Evolutionary conservation across 2,888 invertebrate species (phyloP).

Genomic region (Sialis fuliginosa): DNA sequence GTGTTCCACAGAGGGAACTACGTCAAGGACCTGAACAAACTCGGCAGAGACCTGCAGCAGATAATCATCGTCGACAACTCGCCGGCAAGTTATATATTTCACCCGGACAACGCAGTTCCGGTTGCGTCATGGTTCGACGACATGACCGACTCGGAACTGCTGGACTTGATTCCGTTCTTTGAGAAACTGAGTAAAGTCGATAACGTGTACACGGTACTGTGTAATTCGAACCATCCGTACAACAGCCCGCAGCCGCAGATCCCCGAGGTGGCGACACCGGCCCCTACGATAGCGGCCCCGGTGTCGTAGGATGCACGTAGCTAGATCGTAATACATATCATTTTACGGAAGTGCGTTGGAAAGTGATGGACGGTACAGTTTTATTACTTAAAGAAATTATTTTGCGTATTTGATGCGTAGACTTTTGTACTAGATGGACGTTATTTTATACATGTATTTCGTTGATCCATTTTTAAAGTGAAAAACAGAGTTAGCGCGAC

Average conservation of each 20-base stretch:
- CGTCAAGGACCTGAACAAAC: constrained; percentile 96
- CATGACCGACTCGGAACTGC: constrained; percentile 88
- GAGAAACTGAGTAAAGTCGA: constrained; percentile 93
- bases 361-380: too few species aligned
- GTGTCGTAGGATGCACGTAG: too few species aligned
- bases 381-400: too few species aligned
- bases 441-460: too few species aligned
- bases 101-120: constrained; percentile 99
- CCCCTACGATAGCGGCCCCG: too few species aligned
- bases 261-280: too few species aligned
- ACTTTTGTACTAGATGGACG: too few species aligned
- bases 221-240: constrained; percentile 80
- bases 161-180: constrained; percentile 95
- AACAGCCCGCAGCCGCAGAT: constrained; percentile 22
- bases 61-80: constrained; percentile 99
- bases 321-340: too few species aligned
- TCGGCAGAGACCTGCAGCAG: constrained; percentile 90
- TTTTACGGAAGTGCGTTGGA: too few species aligned
- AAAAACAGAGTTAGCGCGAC: too few species aligned
- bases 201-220: constrained; percentile 88
- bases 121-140: constrained; percentile 99
- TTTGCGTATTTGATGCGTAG: too few species aligned
- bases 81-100: constrained; percentile 99
- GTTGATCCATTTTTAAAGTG: too few species aligned
- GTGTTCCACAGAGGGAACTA: constrained; percentile 99